A percentile compares a stretch with the other conserved stretches of the same genome.
phyloP scores from a whole-genome alignment of 2,888 invertebrate species.

The Pheosia gnoma region DNA sequence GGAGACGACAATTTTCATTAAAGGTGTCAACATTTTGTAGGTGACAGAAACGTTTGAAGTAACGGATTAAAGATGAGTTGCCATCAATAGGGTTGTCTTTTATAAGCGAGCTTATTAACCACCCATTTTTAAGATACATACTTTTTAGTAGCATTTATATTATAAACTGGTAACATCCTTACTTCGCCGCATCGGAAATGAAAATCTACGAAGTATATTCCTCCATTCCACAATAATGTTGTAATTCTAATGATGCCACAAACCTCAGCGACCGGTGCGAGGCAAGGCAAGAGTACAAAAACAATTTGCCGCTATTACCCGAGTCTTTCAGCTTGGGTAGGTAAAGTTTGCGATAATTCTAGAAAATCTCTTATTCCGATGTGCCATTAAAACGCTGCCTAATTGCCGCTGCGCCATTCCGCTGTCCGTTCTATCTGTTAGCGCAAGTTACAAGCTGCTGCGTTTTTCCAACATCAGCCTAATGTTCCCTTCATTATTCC shows the following conservation, averaged over 20 bases:
- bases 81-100: too few relatives aligned
- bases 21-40: not conserved
- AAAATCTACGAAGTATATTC: not conserved
- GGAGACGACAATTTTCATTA: too few relatives aligned
- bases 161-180: too few relatives aligned
- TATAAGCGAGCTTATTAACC: too few relatives aligned
- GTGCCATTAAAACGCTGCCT: conserved; percentile 42
- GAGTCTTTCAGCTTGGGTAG: conserved; percentile 4
- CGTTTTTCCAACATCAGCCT: too few relatives aligned
- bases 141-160: too few relatives aligned
- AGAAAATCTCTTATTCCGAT: conserved; percentile 32
- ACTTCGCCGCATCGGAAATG: too few relatives aligned
- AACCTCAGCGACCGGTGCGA: not conserved
- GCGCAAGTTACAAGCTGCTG: conserved; percentile 1
- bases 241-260: not conserved
- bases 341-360: conserved; percentile 32
- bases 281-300: not conserved
- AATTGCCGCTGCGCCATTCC: conserved; percentile 35
- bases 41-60: too few relatives aligned
- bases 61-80: too few relatives aligned
- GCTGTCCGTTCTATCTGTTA: conserved; percentile 18
- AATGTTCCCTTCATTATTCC: too few relatives aligned
- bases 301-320: conserved; percentile 2
- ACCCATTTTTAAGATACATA: too few relatives aligned
- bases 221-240: not conserved